These are phyloP conservation scores for Chromoteleia sp. DNA, from an alignment of 2,888 invertebrate genomes.

Conservation along the genomic window DNA sequence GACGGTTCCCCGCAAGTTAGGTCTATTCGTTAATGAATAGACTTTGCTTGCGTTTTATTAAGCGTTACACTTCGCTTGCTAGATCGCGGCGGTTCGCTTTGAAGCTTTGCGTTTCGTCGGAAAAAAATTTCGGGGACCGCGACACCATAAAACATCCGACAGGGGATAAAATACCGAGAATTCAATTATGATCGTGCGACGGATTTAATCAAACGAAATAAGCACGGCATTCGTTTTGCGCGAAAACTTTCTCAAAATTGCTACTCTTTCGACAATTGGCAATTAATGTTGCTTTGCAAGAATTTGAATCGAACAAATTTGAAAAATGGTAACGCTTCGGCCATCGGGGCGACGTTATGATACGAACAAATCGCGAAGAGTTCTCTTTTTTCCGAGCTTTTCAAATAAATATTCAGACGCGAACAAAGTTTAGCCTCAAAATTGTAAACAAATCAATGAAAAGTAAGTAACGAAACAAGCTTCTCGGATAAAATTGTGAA, in stretches of 20 bases:
- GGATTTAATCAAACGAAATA: slow-evolving; percentile 22
- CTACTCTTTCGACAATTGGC: too few relatives aligned
- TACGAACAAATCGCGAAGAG: too few relatives aligned
- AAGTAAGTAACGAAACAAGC: slow-evolving; percentile 4
- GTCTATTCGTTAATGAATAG: slow-evolving; percentile 38
- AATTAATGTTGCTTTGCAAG: too few relatives aligned
- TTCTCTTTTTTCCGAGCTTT: neutral
- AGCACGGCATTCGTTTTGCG: neutral
- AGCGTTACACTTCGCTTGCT: slow-evolving; percentile 25
- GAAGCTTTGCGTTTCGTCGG: slow-evolving; percentile 40
- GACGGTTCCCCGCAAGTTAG: slow-evolving; percentile 6
- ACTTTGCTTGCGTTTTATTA: slow-evolving; percentile 41
- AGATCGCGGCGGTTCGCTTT: slow-evolving; percentile 43
- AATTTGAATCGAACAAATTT: too few relatives aligned
- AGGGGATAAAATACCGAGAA: slow-evolving; percentile 37
- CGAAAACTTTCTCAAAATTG: too few relatives aligned
- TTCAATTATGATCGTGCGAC: slow-evolving; percentile 2
- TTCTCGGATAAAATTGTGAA: neutral
- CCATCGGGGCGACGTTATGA: too few relatives aligned
- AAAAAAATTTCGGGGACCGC: slow-evolving; percentile 41
- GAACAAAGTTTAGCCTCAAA: too few relatives aligned
- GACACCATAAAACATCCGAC: slow-evolving; percentile 42
- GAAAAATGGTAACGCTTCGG: too few relatives aligned
- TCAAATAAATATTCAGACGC: neutral
- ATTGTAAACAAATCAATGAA: slow-evolving; percentile 33